Conservation (phyloP, 2,113 vertebrate genomes). For the Bostrychus sinensis region DNA sequence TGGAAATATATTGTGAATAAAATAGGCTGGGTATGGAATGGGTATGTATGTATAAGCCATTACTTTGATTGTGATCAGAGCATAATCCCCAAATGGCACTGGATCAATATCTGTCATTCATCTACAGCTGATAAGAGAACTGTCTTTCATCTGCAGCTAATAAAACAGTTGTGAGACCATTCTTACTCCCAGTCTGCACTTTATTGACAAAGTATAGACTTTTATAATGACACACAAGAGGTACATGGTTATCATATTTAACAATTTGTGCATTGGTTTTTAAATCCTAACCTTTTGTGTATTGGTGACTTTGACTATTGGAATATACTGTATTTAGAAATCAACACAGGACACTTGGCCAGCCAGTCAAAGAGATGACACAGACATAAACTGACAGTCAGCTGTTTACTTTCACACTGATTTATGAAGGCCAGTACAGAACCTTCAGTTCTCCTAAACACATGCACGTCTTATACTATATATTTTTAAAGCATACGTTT, state of each 20-base stretch:
- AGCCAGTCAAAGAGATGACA: too few relatives aligned
- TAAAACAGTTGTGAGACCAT: slow-evolving; percentile 6
- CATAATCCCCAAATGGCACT: neutral
- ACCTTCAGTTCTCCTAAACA: too few relatives aligned
- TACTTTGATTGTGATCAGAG: slow-evolving; percentile 6
- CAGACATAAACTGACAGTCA: too few relatives aligned
- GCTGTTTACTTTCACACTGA: too few relatives aligned
- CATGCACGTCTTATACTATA: too few relatives aligned
- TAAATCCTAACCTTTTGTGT: too few relatives aligned
- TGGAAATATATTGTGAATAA: too few relatives aligned
- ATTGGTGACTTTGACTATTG: too few relatives aligned
- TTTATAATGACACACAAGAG: slow-evolving; percentile 5
- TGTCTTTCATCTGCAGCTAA: slow-evolving; percentile 12
- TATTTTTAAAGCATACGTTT: neutral
- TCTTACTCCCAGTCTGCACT: neutral
- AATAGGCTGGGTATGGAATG: too few relatives aligned
- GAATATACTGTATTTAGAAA: too few relatives aligned
- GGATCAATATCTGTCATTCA: slow-evolving; percentile 8
- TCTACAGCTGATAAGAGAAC: slow-evolving; percentile 10
- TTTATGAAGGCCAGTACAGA: too few relatives aligned
- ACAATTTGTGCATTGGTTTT: neutral
- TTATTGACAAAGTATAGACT: slow-evolving; percentile 2
- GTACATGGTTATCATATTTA: neutral
- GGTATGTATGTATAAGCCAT: neutral
- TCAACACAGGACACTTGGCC: too few relatives aligned